Conservation (phyloP, 2,888 invertebrate genomes). For the Eulithis prunata region DNA sequence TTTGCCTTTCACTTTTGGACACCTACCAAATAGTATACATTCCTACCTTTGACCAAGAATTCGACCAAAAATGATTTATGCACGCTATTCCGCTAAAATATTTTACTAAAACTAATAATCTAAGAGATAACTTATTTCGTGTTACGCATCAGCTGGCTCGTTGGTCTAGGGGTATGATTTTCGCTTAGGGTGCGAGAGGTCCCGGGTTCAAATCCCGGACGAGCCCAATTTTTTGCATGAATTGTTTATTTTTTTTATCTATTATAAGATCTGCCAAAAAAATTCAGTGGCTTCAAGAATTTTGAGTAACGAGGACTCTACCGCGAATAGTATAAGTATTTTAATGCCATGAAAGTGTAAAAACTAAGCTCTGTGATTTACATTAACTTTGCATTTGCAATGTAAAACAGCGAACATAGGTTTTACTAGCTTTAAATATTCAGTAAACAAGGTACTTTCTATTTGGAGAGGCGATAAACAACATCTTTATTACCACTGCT, state of each 20-base stretch:
- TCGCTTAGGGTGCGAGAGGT: slow-evolving; percentile 84
- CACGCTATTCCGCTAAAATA: no score
- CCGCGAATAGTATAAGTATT: no score
- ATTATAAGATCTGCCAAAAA: no score
- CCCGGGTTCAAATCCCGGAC: slow-evolving; percentile 86
- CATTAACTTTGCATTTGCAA: slow-evolving; percentile 24
- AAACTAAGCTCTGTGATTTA: slow-evolving; percentile 6
- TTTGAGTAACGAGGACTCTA: no score
- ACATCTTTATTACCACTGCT: slow-evolving; percentile 12
- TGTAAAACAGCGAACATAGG: slow-evolving; percentile 20
- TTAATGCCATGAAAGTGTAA: not conserved
- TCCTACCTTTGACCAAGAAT: no score
- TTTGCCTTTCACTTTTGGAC: no score
- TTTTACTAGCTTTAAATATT: slow-evolving; percentile 17
- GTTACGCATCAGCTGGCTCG: slow-evolving; percentile 63
- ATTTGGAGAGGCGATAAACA: slow-evolving; percentile 15
- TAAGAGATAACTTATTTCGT: slow-evolving; percentile 2
- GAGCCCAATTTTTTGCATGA: slow-evolving; percentile 66
- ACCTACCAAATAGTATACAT: no score
- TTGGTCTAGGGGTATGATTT: slow-evolving; percentile 85
- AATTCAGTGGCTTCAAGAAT: no score
- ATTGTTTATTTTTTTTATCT: slow-evolving; percentile 1
- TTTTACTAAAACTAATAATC: no score
- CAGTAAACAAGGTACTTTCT: slow-evolving; percentile 22
- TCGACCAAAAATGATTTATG: no score